Evolutionary conservation across 2,888 invertebrate genomes (phyloP).

Genomic region (Minunthozetes semirufus): DNA sequence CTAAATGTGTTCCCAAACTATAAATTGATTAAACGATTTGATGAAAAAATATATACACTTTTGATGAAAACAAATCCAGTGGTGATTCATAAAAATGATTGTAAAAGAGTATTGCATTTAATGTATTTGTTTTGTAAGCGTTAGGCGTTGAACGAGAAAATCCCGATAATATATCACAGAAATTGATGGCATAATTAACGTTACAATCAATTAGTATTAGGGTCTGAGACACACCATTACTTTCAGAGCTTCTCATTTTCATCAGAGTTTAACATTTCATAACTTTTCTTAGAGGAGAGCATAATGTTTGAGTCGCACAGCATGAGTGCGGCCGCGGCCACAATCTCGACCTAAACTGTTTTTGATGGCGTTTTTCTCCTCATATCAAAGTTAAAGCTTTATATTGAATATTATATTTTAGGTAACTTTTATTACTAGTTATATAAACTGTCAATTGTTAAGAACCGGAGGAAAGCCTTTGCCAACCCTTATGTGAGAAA

Average conservation of each 20-base stretch:
- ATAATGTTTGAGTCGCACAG: conserved; percentile 2
- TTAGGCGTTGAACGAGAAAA: conserved; percentile 15
- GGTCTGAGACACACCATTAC: background rate
- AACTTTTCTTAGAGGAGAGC: background rate
- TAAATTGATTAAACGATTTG: background rate
- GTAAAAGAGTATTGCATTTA: background rate
- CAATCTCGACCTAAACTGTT: conserved; percentile 25
- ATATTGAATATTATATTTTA: conserved; percentile 14
- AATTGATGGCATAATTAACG: conserved; percentile 27
- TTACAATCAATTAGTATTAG: conserved; percentile 26
- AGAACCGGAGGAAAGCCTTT: conserved; percentile 17
- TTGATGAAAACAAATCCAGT: background rate
- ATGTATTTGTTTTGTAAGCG: background rate
- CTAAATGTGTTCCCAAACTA: background rate
- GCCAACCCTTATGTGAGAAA: background rate
- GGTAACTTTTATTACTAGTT: conserved; percentile 24
- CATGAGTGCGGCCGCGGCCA: conserved; percentile 10
- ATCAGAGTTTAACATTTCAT: background rate
- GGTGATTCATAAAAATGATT: conserved; percentile 12
- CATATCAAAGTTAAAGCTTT: background rate
- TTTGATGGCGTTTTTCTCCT: background rate
- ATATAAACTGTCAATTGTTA: conserved; percentile 23
- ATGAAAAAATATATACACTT: background rate
- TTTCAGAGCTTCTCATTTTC: background rate
- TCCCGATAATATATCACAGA: background rate